A percentile compares a stretch with the other conserved stretches of the same genome.
Conservation (phyloP, 2,888 invertebrate species). For the Plagodis pulveraria region DNA sequence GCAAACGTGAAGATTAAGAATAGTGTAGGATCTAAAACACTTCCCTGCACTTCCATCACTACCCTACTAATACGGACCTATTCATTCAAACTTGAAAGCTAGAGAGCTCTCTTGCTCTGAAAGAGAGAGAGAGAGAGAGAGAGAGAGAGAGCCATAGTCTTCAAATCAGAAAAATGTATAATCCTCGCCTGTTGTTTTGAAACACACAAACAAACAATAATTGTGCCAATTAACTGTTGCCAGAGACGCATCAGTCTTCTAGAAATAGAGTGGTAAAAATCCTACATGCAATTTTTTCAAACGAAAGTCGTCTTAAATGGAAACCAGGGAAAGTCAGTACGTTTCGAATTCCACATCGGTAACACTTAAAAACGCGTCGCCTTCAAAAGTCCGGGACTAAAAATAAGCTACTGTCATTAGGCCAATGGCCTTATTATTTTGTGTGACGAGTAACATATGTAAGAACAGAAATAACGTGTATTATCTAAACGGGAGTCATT, state of each 20-base stretch:
- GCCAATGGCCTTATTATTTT: conserved; percentile 83
- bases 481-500: conserved; percentile 77
- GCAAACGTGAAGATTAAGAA: too few species aligned
- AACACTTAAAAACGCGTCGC: conserved; percentile 63
- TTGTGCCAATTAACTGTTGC: conserved; percentile 24
- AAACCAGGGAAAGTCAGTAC: conserved; percentile 45
- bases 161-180: too few species aligned
- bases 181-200: neutral
- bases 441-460: conserved; percentile 81
- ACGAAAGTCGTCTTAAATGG: conserved; percentile 32
- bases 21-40: too few species aligned
- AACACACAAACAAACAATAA: conserved; percentile 20
- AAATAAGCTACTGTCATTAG: conserved; percentile 79
- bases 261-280: conserved; percentile 23
- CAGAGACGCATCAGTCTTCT: conserved; percentile 22
- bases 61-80: too few species aligned
- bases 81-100: too few species aligned
- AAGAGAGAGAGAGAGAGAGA: too few species aligned
- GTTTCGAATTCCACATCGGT: conserved; percentile 47
- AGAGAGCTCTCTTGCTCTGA: too few species aligned
- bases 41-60: too few species aligned
- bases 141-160: too few species aligned
- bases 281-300: conserved; percentile 20
- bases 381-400: conserved; percentile 67
- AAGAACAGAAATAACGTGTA: conserved; percentile 77